Base-by-base conservation (phyloP, 2,888 invertebrate genomes). In the Coleophora deauratella region DNA sequence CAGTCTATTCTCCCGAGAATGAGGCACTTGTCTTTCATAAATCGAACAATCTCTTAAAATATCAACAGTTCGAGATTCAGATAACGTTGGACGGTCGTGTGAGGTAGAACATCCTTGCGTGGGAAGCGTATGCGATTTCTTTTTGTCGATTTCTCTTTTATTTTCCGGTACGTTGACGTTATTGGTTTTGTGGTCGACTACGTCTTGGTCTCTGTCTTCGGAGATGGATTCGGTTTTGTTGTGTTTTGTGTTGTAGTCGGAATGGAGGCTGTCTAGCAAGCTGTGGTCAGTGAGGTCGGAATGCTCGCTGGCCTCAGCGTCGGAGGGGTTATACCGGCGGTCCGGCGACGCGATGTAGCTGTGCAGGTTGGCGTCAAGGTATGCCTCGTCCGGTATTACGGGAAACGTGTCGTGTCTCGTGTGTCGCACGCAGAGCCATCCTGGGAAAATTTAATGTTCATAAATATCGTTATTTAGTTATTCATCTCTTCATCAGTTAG, bases 361-460 rank as follows among this genome's bases (percentile, higher is more conserved):
- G 31, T 76, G 32, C 59, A 74, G 44, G 60, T 73, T 63, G 54
- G 73, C 59, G 11, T 87, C 84, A 12, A 86, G 70, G 77, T 87
- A 89, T 43, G 88, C 84, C 62, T 91, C 89, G 41, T 91, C 91
- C 46, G 90, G 89, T 51, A 92, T 89, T 32, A 94, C 87, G 0
- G 93, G 93, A 88, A 93, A 94, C 55, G 88, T 87, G 47, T 94
- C 91, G 65, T 92, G 90, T 36, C 93, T 87, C 48, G 93, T 91
- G 56, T 93, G 94, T 41, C 93, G 85, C 4, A 94, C 91, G 57
- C 92, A 90, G 43, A 91, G 72, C 93, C 93, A 93, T 56, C 92
- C 93, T 88, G 49, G 8, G 48, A 48, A 6, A 27, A n/a, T n/a
- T n/a, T n/a, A n/a, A n/a, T n/a, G n/a, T 33, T 9, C 28, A 28